These are phyloP conservation scores for Philopedon plagiatum DNA, from an alignment of 2,888 invertebrate genomes.

Conservation along the genomic window DNA sequence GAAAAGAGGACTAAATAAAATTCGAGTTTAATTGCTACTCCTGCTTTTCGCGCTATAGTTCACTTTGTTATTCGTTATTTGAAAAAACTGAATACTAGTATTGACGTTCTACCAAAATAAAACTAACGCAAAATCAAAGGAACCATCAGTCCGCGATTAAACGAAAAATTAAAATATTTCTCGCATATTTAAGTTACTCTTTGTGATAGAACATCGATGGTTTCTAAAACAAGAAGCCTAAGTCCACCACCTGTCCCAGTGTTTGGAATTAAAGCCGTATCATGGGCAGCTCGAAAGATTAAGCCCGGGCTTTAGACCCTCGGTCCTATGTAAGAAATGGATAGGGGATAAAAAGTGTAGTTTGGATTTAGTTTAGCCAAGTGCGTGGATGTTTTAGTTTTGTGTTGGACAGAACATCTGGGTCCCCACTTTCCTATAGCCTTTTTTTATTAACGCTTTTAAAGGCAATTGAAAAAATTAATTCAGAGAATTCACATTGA, in stretches of 20 bases:
- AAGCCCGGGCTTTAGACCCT: conserved; percentile 48
- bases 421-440: not conserved
- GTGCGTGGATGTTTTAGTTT: conserved; percentile 30
- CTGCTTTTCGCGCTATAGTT: too few relatives aligned
- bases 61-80: too few relatives aligned
- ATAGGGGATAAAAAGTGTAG: conserved; percentile 40
- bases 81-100: too few relatives aligned
- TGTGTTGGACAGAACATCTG: conserved; percentile 19
- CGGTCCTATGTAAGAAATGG: conserved; percentile 30
- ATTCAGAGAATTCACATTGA: too few relatives aligned
- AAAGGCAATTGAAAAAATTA: too few relatives aligned
- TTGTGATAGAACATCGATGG: conserved; percentile 38
- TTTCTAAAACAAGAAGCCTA: conserved; percentile 45
- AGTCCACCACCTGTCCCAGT: conserved; percentile 53
- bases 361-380: conserved; percentile 38
- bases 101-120: too few relatives aligned
- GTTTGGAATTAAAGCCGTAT: conserved; percentile 53
- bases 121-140: too few relatives aligned
- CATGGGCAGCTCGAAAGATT: conserved; percentile 53
- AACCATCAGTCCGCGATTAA: not conserved
- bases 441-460: too few relatives aligned
- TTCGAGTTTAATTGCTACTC: too few relatives aligned
- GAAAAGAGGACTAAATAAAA: too few relatives aligned
- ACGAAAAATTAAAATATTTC: not conserved
- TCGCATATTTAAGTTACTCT: not conserved